These are phyloP conservation scores for Lemur catta DNA, from an alignment of 2,797 vertebrate species.

Conservation along the genomic window DNA sequence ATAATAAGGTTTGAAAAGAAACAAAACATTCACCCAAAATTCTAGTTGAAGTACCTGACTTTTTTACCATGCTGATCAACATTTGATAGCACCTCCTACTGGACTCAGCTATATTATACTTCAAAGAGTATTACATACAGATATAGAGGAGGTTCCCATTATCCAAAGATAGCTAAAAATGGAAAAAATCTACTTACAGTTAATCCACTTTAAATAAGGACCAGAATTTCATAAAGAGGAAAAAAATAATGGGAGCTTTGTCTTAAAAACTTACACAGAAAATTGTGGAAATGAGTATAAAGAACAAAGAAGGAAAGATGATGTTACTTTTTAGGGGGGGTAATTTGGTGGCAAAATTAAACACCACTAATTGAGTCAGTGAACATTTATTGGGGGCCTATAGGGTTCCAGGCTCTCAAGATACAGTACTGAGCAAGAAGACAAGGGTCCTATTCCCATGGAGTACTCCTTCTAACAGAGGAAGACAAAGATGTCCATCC, in stretches of 20 bases:
- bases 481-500: neutral
- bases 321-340: neutral
- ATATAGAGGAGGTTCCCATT: neutral
- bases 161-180: neutral
- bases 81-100: neutral
- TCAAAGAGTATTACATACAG: neutral
- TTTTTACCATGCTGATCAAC: neutral
- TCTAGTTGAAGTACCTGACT: neutral
- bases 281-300: neutral
- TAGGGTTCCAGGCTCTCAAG: neutral
- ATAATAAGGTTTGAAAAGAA: neutral
- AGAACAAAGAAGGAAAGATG: slow-evolving; percentile 10
- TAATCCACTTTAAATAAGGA: slow-evolving; percentile 22
- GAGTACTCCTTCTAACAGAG: neutral
- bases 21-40: neutral
- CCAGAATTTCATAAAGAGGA: neutral
- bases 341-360: slow-evolving; percentile 3
- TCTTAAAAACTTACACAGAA: slow-evolving; percentile 40
- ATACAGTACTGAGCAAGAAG: neutral
- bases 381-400: neutral
- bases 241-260: neutral
- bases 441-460: neutral
- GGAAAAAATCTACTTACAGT: neutral
- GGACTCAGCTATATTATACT: neutral
- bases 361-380: neutral